Percentiles rank a stretch among this genome's conserved stretches.
phyloP scores from a whole-genome alignment of 1,140 invertebrate genomes.

The Homalodisca vitripennis region DNA sequence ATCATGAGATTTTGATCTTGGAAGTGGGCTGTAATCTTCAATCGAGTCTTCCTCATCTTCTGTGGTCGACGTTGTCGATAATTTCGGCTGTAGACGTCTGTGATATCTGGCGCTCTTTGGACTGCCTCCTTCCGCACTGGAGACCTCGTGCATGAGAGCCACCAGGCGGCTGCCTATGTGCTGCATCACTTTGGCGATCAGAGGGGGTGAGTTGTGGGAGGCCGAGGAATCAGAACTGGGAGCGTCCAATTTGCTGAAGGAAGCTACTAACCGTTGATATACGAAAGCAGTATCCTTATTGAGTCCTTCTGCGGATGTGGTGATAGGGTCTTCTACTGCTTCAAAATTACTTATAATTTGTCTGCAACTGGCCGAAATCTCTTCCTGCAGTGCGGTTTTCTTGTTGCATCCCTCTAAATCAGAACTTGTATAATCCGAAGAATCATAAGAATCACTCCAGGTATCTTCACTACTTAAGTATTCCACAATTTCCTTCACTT shows the following conservation, averaged over 20 bases:
- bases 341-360: constrained; percentile 87
- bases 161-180: constrained; percentile 88
- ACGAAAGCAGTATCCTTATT: constrained; percentile 75
- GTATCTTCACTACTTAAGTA: constrained; percentile 89
- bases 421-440: constrained; percentile 86
- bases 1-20: constrained; percentile 76
- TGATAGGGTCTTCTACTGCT: constrained; percentile 53
- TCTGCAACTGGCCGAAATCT: constrained; percentile 83
- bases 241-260: constrained; percentile 69
- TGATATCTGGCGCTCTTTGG: constrained; percentile 48
- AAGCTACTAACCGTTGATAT: constrained; percentile 79
- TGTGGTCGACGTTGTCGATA: constrained; percentile 65
- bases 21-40: constrained; percentile 56
- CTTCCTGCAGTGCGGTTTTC: constrained; percentile 73
- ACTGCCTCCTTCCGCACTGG: constrained; percentile 41
- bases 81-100: constrained; percentile 55
- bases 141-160: constrained; percentile 88
- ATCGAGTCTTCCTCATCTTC: constrained; percentile 73
- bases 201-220: constrained; percentile 73
- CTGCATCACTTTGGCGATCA: constrained; percentile 91
- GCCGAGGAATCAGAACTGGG: constrained; percentile 50
- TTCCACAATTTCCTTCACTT: constrained; percentile 87
- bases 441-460: constrained; percentile 90
- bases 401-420: constrained; percentile 71
- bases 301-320: constrained; percentile 47